A percentile compares a stretch with the other conserved stretches of the same genome.
Evolutionary conservation across 1,140 invertebrate species (phyloP).

Genomic region (Grapholita molesta): DNA sequence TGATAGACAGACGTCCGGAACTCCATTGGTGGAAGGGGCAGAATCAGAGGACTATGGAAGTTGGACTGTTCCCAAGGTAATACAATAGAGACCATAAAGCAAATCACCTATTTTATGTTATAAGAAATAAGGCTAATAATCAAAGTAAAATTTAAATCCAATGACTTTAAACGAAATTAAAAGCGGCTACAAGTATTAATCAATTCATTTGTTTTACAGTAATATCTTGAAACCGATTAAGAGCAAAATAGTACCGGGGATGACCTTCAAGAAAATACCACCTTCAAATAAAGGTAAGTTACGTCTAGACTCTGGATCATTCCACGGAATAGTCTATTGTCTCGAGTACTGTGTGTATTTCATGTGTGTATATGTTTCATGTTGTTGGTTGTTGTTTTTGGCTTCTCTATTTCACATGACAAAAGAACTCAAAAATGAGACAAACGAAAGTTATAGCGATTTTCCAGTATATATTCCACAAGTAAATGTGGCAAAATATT

Average conservation of each 20-base stretch:
- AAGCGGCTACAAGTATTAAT: not conserved
- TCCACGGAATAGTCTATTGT: not conserved
- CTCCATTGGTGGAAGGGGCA: constrained; percentile 98
- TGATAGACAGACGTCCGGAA: constrained; percentile 94
- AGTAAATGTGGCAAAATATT: too few relatives aligned
- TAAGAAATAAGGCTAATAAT: too few relatives aligned
- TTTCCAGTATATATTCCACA: too few relatives aligned
- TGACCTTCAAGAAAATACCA: constrained; percentile 42
- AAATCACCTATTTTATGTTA: too few relatives aligned
- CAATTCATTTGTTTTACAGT: constrained; percentile 31
- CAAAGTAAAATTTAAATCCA: too few relatives aligned
- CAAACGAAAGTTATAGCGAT: too few relatives aligned
- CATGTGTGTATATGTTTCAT: not conserved
- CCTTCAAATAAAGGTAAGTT: constrained; percentile 47
- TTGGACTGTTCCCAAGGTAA: constrained; percentile 88
- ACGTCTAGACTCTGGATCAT: too few relatives aligned
- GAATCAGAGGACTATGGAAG: constrained; percentile 92
- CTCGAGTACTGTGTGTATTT: too few relatives aligned
- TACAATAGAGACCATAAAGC: not conserved
- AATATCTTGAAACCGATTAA: constrained; percentile 44
- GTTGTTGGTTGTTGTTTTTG: too few relatives aligned
- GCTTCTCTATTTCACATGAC: too few relatives aligned
- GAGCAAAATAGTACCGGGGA: constrained; percentile 36
- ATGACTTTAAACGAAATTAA: too few relatives aligned
- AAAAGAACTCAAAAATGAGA: too few relatives aligned